Percentiles rank a stretch among this genome's conserved stretches.
Evolutionary conservation across 1,140 invertebrate species (phyloP).

Genomic region (Drosophila repletoides): DNA sequence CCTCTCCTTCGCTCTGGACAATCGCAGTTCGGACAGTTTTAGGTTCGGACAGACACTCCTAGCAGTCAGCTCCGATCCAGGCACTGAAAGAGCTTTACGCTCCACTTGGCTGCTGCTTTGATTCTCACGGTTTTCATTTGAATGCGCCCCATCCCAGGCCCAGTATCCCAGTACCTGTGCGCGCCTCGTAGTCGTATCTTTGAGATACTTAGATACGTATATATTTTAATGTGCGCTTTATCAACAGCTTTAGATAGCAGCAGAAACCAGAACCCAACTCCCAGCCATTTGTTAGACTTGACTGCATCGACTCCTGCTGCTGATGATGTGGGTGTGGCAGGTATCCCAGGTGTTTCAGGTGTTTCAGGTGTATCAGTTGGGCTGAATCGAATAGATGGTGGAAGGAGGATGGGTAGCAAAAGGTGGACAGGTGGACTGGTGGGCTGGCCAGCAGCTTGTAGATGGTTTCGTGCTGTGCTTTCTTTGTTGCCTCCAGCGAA

Average conservation of each 20-base stretch:
- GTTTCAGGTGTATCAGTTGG: not conserved
- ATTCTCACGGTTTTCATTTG: constrained; percentile 77
- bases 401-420: not conserved
- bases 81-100: constrained; percentile 75
- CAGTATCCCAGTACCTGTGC: constrained; percentile 24
- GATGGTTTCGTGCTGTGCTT: constrained; percentile 50
- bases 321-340: constrained; percentile 9
- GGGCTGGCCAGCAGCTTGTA: constrained; percentile 26
- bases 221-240: constrained; percentile 79
- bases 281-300: constrained; percentile 54
- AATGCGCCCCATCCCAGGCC: constrained; percentile 48
- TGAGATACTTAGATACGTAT: constrained; percentile 74
- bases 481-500: constrained; percentile 47
- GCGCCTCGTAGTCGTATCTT: constrained; percentile 43
- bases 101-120: constrained; percentile 77
- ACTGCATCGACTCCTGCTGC: constrained; percentile 33
- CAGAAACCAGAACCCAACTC: constrained; percentile 12
- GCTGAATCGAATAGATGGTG: too few relatives aligned
- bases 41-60: constrained; percentile 24
- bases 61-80: constrained; percentile 31
- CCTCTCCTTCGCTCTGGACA: constrained; percentile 57
- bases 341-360: too few relatives aligned
- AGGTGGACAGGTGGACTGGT: not conserved
- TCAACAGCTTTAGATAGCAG: constrained; percentile 72
- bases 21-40: constrained; percentile 52